Percentiles rank a stretch among this genome's conserved stretches.
These are phyloP conservation scores for Delphinus delphis DNA, from an alignment of 2,113 vertebrate species.

Conservation along the genomic window DNA sequence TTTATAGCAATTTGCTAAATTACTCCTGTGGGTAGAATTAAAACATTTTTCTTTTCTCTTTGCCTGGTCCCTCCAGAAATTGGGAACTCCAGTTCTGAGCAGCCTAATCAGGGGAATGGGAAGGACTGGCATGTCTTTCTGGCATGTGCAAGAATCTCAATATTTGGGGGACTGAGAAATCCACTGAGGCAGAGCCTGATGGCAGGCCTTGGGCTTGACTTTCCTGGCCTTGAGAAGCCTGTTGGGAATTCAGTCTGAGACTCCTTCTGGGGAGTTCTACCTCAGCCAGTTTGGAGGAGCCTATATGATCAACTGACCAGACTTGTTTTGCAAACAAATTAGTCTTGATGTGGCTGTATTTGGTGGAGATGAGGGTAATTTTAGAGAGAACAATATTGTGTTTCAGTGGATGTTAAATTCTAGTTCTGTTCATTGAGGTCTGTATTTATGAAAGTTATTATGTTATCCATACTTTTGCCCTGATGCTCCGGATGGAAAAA, in stretches of 20 bases:
- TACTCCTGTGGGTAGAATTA: background rate
- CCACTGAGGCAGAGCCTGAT: background rate
- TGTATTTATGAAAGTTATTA: no score
- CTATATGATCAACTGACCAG: no score
- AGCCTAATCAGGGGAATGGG: background rate
- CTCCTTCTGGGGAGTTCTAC: no score
- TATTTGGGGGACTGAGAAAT: background rate
- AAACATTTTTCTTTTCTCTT: background rate
- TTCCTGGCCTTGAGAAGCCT: background rate
- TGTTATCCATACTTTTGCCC: no score
- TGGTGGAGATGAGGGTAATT: no score
- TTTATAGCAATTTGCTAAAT: background rate
- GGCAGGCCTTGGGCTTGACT: background rate
- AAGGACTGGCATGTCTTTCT: background rate
- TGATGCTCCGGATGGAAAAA: no score
- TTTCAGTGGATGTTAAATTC: no score
- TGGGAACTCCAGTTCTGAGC: background rate
- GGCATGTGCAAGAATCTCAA: background rate
- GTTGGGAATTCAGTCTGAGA: no score
- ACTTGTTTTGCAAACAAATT: background rate
- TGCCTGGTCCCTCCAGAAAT: background rate
- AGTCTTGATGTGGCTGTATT: background rate
- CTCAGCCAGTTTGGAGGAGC: no score
- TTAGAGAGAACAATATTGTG: no score
- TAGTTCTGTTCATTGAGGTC: no score